Base-by-base conservation (phyloP, 2,113 vertebrate genomes). In the Megaleporinus macrocephalus region DNA sequence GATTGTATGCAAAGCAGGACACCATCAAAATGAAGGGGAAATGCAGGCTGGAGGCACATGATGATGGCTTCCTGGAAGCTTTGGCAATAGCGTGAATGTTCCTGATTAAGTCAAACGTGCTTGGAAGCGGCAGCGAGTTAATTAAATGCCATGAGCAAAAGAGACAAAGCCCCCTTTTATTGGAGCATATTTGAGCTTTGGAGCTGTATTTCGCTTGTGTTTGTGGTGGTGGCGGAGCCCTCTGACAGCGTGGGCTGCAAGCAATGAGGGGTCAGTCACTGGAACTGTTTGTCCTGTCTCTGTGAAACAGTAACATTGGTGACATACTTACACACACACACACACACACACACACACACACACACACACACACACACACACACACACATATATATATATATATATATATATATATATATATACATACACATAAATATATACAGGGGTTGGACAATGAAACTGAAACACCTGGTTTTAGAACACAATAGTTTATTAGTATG, bases 21-120 rank as follows among this genome's bases (percentile, higher is more conserved):
- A 65, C 74, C 51, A 63, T 29, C 73, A 75, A 84, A 86, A 85
- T 81, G 24, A 81, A 83, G 73, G 47, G 76, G 78, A 84, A 85
- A 81, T 22, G 49, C 61, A 79, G 84, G 79, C 33, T 68, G 55
- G 63, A 78, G 79, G 18, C 27, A 36, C 27, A 73, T 36, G 49
- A 66, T 65, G 49, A 73, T 57, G 75, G 47, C 33, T 79, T 82
- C 73, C 82, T 78, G 68, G 66, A 84, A 77, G 63, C 55, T 44
- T 66, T 55, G 73, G 82, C 80, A 80, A 71, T 24, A 55, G 51
- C 0, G 27, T 24, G 62, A 68, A 81, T 73, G 74, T 51, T 75
- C 55, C 12, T 83, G 75, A 79, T 79, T 84, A 75, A 86, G 71
- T 63, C 71, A 73, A 81, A 80, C 66, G 69, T 49, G 71, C 55